Conservation (phyloP, 2,113 vertebrate genomes). For the Eudorcas thomsonii region DNA sequence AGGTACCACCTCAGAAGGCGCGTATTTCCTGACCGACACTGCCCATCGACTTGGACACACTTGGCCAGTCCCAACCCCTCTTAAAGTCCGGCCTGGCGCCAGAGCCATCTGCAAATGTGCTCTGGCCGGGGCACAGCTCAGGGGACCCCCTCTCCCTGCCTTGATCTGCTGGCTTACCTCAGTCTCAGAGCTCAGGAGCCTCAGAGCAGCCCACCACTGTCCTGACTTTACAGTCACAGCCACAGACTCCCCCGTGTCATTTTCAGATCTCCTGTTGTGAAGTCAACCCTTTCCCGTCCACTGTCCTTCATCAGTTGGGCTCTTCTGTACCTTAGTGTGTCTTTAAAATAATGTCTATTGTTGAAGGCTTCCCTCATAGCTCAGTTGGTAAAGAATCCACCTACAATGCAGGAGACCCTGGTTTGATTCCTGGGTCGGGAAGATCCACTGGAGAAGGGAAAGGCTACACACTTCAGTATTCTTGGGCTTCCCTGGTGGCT, state of each 20-base stretch:
- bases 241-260: fast-evolving
- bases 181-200: fast-evolving
- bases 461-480: too few species aligned
- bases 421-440: too few species aligned
- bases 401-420: not conserved
- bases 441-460: too few species aligned
- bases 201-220: fast-evolving
- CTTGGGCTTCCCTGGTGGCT: too few species aligned
- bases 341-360: not conserved
- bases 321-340: not conserved
- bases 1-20: fast-evolving
- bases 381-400: not conserved
- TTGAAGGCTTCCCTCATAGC: not conserved
- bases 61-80: not conserved
- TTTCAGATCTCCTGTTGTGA: not conserved
- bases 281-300: fast-evolving
- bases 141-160: not conserved
- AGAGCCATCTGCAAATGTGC: fast-evolving
- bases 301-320: too few species aligned
- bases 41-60: fast-evolving
- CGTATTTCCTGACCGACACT: fast-evolving
- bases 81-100: not conserved
- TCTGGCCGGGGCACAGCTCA: fast-evolving
- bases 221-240: not conserved
- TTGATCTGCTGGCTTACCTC: fast-evolving